These are phyloP conservation scores for Parazoanthus swiftii DNA, from an alignment of 92 coral and sea anemone genomes.

Conservation along the genomic window DNA sequence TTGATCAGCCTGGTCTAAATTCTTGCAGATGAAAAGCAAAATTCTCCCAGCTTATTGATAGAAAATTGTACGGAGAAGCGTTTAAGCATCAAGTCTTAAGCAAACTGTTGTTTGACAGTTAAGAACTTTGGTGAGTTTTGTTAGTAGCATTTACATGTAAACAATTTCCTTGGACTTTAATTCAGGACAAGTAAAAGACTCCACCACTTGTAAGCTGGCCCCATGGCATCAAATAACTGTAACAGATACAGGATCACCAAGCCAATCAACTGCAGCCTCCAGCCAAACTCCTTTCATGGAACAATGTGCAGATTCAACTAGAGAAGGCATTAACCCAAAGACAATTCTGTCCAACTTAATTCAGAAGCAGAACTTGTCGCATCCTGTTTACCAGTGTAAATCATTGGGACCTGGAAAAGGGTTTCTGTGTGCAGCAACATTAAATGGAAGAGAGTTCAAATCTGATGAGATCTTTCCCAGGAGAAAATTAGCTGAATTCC, in stretches of 20 bases:
- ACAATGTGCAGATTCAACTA: neutral
- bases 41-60: neutral
- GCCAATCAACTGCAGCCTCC: neutral
- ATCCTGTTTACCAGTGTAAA: neutral
- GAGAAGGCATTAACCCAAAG: neutral
- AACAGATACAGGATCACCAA: neutral
- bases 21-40: neutral
- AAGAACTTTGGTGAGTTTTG: neutral
- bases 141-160: neutral
- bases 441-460: slow-evolving; percentile 60
- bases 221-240: neutral
- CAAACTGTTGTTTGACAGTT: too few relatives aligned
- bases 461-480: slow-evolving; percentile 54
- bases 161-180: neutral
- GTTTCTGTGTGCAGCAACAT: slow-evolving; percentile 61
- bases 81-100: too few relatives aligned
- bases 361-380: neutral
- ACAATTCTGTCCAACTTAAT: neutral
- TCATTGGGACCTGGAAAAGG: slow-evolving; percentile 25
- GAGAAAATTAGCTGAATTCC: neutral
- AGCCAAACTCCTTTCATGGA: neutral
- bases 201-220: neutral
- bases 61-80: too few relatives aligned
- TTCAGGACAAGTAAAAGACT: neutral
- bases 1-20: too few relatives aligned